A percentile compares a stretch with the other conserved stretches of the same genome.
These are phyloP conservation scores for Brachyrhaphis roseni DNA, from an alignment of 2,797 vertebrate genomes.

Conservation along the genomic window DNA sequence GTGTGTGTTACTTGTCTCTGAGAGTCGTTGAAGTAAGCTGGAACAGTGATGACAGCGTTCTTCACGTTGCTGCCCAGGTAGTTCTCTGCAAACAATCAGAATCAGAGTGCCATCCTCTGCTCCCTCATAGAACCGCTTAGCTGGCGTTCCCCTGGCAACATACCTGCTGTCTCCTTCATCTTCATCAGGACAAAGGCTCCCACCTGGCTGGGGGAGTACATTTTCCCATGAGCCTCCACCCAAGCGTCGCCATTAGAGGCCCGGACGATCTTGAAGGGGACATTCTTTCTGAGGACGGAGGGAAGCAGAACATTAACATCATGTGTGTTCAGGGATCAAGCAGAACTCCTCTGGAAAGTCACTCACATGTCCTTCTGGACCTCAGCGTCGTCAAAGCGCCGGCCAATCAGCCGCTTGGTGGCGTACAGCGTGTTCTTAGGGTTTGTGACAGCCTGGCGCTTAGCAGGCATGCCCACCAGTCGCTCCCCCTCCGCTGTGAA, in stretches of 20 bases:
- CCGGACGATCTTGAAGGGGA: conserved; percentile 95
- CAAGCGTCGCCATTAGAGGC: conserved; percentile 97
- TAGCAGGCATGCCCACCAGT: conserved; percentile 96
- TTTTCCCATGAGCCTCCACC: conserved; percentile 95
- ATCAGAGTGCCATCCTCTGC: background rate
- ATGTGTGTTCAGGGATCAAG: background rate
- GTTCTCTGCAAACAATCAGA: conserved; percentile 81
- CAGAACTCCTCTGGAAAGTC: background rate
- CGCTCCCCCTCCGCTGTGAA: conserved; percentile 92
- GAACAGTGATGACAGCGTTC: conserved; percentile 96
- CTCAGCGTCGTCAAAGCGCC: conserved; percentile 91
- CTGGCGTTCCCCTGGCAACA: background rate
- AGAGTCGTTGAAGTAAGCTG: conserved; percentile 98
- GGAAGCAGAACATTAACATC: background rate
- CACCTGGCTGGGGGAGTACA: conserved; percentile 97
- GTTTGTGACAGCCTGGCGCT: conserved; percentile 96
- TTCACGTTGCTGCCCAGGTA: conserved; percentile 92
- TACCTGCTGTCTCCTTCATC: conserved; percentile 99
- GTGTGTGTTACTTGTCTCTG: conserved; percentile 90
- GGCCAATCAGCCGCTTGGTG: conserved; percentile 96
- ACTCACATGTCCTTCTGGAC: conserved; percentile 98
- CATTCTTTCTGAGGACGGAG: conserved; percentile 88
- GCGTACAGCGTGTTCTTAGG: conserved; percentile 97
- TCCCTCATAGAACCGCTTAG: background rate
- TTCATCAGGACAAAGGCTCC: conserved; percentile 98